A percentile compares a stretch with the other conserved stretches of the same genome.
Conservation (phyloP, 2,113 vertebrate species). For the Pristiophorus japonicus region DNA sequence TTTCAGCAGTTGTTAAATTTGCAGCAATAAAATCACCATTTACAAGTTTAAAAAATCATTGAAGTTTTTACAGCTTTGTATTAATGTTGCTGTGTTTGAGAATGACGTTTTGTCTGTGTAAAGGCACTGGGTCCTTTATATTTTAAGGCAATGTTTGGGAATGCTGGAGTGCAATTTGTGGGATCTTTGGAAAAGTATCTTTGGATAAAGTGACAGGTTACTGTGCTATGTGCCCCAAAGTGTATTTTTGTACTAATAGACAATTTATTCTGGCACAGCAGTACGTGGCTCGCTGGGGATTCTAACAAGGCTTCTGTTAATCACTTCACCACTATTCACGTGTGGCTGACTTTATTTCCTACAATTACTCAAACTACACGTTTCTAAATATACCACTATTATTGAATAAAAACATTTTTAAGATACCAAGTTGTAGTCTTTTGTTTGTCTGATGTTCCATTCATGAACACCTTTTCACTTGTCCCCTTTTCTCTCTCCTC, state of each 20-base stretch:
- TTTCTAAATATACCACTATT: slow-evolving; percentile 93
- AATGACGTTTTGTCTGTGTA: not conserved
- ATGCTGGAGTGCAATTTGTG: not conserved
- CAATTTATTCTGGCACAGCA: slow-evolving; percentile 98
- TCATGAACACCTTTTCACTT: not conserved
- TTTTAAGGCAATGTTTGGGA: slow-evolving; percentile 18
- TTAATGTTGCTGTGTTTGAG: slow-evolving; percentile 25
- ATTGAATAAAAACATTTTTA: slow-evolving; percentile 98
- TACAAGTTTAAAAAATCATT: slow-evolving; percentile 82
- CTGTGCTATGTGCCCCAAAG: slow-evolving; percentile 97
- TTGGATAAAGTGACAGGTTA: slow-evolving; percentile 59
- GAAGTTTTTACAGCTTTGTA: slow-evolving; percentile 56
- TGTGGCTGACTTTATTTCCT: slow-evolving; percentile 79
- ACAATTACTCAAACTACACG: slow-evolving; percentile 74
- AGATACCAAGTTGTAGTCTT: slow-evolving; percentile 59
- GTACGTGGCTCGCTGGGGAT: slow-evolving; percentile 92
- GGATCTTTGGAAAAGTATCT: not conserved
- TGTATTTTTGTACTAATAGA: slow-evolving; percentile 99
- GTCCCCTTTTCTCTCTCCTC: not conserved
- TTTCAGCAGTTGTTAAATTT: slow-evolving; percentile 81
- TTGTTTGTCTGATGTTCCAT: slow-evolving; percentile 12
- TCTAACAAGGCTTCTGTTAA: slow-evolving; percentile 86
- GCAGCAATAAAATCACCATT: slow-evolving; percentile 92
- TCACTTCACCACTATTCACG: slow-evolving; percentile 73
- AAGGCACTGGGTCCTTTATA: slow-evolving; percentile 11